These are phyloP conservation scores for Kryptolebias ocellatus DNA, from an alignment of 2,797 vertebrate genomes.

Conservation along the genomic window DNA sequence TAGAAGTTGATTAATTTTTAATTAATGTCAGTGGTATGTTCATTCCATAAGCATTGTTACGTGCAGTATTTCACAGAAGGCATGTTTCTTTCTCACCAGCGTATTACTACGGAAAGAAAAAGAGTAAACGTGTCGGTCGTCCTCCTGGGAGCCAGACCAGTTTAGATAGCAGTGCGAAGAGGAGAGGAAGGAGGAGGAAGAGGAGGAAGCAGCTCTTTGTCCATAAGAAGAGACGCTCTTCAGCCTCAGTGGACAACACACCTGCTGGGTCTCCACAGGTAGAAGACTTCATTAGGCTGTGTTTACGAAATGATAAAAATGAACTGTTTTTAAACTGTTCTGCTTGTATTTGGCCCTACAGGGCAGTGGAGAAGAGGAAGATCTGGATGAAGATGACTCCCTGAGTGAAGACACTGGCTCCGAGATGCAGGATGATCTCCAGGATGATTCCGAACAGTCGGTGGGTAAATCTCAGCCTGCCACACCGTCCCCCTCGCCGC, in stretches of 20 bases:
- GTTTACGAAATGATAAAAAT: background rate
- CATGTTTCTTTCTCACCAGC: slow-evolving; percentile 76
- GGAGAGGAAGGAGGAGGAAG: slow-evolving; percentile 92
- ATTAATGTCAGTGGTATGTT: background rate
- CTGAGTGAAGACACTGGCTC: slow-evolving; percentile 93
- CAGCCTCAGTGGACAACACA: slow-evolving; percentile 93
- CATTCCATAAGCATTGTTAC: background rate
- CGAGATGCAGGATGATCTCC: slow-evolving; percentile 91
- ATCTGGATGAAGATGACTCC: slow-evolving; percentile 95
- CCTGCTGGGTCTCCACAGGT: slow-evolving; percentile 98
- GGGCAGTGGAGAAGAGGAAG: slow-evolving; percentile 95
- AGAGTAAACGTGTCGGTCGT: slow-evolving; percentile 91
- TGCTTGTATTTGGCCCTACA: slow-evolving; percentile 58
- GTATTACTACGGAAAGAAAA: slow-evolving; percentile 96
- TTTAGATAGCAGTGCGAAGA: slow-evolving; percentile 92
- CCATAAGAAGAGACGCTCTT: slow-evolving; percentile 96
- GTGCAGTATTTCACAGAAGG: slow-evolving; percentile 14
- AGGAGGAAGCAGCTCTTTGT: slow-evolving; percentile 97
- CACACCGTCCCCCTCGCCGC: slow-evolving; percentile 84
- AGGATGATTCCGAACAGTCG: slow-evolving; percentile 93
- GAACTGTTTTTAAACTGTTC: background rate
- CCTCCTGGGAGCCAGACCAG: slow-evolving; percentile 94
- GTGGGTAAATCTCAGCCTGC: slow-evolving; percentile 92
- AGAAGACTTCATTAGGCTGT: slow-evolving; percentile 27
- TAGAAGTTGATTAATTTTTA: background rate